Base-by-base conservation (phyloP, 2,888 invertebrate genomes). In the Schrankia costaestrigalis region DNA sequence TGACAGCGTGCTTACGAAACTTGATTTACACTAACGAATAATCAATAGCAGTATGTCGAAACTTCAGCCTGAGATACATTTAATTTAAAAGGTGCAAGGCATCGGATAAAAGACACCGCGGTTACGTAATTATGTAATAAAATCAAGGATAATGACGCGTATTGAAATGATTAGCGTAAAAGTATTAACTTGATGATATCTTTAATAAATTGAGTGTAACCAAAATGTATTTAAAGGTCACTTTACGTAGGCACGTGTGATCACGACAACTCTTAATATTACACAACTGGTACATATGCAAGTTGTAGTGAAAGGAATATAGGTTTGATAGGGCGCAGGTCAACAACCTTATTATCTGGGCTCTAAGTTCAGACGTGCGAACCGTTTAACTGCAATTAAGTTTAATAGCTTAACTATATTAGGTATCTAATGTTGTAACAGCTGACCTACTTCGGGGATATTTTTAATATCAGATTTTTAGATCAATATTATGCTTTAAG, bases 261-360 rank as follows among this genome's bases (percentile, higher is more conserved):
- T 65, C 62, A 51, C 56, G 60, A 56, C 57, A 46, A 53, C 55
- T 56, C 50, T 47, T 45, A 31, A 46, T 49, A 48, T 77, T 77
- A 63, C 73, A 51, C 72, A 80, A 79, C 53, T 43, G 32, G 50
- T 48, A 54, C 48, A 64, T 58, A 60, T 60, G 47, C 57, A 49
- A 50, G 56, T 59, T 55, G 49, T 27, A 74, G 78, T 78, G 82
- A 81, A 74, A 75, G 74, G 73, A 71, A 18, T 17, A 32, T 26
- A 30, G 51, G 38, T 49, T 29, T 50, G 50, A 45, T 52, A 61
- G 59, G 55, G 56, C 53, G 60, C 33, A 53, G 72, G 68, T 67
- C 63, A 59, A 66, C 50, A 59, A 66, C 70, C 74, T 65, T 51
- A 59, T 66, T 62, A 64, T 60, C 54, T 42, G 46, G 56, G 54